Evolutionary conservation across 1,140 invertebrate species (phyloP).

Genomic region (Drosophila punjabiensis): DNA sequence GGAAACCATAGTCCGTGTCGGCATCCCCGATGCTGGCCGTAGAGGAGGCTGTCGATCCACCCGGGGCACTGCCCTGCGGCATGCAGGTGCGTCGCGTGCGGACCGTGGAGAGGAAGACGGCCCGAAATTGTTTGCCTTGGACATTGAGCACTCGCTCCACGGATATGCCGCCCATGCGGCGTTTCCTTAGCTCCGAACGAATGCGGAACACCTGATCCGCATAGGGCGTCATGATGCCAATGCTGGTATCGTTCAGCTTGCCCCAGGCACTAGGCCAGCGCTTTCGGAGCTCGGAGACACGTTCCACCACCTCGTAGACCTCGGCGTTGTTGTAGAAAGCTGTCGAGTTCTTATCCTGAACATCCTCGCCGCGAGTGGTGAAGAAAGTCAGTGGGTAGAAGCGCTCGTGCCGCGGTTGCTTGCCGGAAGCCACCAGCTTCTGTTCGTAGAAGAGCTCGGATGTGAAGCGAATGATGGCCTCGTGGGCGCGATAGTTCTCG

Average conservation of each 20-base stretch:
- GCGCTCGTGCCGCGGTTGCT: slow-evolving; percentile 88
- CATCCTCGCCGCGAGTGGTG: slow-evolving; percentile 92
- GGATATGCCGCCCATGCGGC: slow-evolving; percentile 90
- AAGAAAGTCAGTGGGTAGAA: slow-evolving; percentile 94
- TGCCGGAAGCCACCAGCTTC: slow-evolving; percentile 90
- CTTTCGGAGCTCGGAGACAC: slow-evolving; percentile 89
- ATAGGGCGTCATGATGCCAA: slow-evolving; percentile 95
- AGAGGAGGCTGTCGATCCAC: slow-evolving; percentile 57
- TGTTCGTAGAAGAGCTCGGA: slow-evolving; percentile 94
- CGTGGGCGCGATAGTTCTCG: slow-evolving; percentile 95
- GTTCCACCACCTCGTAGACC: slow-evolving; percentile 92
- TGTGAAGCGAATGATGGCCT: slow-evolving; percentile 92
- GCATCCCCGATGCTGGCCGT: slow-evolving; percentile 85
- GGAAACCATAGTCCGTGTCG: slow-evolving; percentile 92
- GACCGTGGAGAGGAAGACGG: slow-evolving; percentile 94
- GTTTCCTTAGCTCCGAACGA: slow-evolving; percentile 91
- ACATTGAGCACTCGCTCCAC: slow-evolving; percentile 95
- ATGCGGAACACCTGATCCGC: slow-evolving; percentile 92
- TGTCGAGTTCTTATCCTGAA: slow-evolving; percentile 92
- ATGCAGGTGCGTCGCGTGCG: slow-evolving; percentile 91
- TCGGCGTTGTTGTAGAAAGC: slow-evolving; percentile 95
- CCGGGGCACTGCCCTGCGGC: slow-evolving; percentile 69
- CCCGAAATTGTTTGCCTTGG: slow-evolving; percentile 95
- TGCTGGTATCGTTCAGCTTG: slow-evolving; percentile 90
- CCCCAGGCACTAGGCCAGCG: slow-evolving; percentile 92